These are phyloP conservation scores for Didymodactylos carnosus DNA, from an alignment of 2,888 invertebrate genomes.

Conservation along the genomic window DNA sequence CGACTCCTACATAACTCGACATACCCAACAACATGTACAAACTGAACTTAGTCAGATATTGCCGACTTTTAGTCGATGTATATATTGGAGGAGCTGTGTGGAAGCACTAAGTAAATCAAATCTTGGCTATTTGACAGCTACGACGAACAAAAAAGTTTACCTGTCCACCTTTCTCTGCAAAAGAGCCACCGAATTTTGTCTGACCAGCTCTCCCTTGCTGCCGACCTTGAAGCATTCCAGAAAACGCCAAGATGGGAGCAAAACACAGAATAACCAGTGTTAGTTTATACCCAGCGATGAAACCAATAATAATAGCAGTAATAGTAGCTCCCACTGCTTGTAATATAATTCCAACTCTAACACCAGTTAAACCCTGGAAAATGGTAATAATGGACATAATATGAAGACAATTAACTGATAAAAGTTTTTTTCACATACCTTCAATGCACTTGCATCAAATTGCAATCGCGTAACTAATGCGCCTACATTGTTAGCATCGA, in stretches of 20 bases:
- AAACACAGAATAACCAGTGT: constrained; percentile 33
- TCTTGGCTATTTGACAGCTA: too few relatives aligned
- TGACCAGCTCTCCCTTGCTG: not conserved
- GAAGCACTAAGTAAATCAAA: too few relatives aligned
- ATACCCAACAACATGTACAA: too few relatives aligned
- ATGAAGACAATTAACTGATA: not conserved
- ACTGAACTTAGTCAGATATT: too few relatives aligned
- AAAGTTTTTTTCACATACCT: not conserved
- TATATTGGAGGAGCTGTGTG: too few relatives aligned
- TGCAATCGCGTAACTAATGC: not conserved
- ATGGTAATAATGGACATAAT: not conserved
- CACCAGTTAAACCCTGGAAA: not conserved
- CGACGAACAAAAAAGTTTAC: too few relatives aligned
- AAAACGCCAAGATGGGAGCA: constrained; percentile 31
- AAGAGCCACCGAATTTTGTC: not conserved
- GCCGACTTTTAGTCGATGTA: too few relatives aligned
- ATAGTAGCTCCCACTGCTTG: constrained; percentile 21
- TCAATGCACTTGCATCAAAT: not conserved
- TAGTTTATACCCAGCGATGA: constrained; percentile 37
- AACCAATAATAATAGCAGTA: constrained; percentile 32
- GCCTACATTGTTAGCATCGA: not conserved
- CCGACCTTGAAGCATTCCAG: not conserved
- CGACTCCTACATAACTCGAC: too few relatives aligned
- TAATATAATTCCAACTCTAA: not conserved
- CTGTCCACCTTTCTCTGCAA: not conserved